Percentiles rank a stretch among this genome's conserved stretches.
phyloP scores from a whole-genome alignment of 2,888 invertebrate species.

The Agriopis aurantiaria region DNA sequence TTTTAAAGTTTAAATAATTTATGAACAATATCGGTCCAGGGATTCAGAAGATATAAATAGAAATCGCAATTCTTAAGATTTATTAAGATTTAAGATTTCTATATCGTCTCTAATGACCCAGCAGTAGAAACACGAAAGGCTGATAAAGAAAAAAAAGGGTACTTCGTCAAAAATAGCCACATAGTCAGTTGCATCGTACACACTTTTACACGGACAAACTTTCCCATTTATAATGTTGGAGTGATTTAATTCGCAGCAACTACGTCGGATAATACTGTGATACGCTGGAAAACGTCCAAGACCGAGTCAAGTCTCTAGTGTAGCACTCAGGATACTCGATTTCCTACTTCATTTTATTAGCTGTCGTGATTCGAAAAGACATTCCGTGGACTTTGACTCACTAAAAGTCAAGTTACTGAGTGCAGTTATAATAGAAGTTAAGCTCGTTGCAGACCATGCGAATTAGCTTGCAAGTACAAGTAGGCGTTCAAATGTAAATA shows the following conservation, averaged over 20 bases:
- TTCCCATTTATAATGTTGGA: background rate
- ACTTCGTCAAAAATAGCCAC: too few relatives aligned
- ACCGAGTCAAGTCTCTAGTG: conserved; percentile 17
- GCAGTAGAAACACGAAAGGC: too few relatives aligned
- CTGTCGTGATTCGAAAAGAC: conserved; percentile 13
- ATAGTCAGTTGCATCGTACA: too few relatives aligned
- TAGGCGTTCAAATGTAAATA: too few relatives aligned
- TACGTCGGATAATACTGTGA: conserved; percentile 51
- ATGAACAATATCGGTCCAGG: too few relatives aligned
- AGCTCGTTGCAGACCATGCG: background rate
- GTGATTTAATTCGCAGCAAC: conserved; percentile 56
- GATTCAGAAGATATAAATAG: too few relatives aligned
- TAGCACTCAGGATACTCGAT: conserved; percentile 14
- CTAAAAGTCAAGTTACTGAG: conserved; percentile 4
- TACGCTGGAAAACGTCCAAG: conserved; percentile 61
- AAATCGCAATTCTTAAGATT: too few relatives aligned
- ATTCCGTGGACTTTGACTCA: conserved; percentile 4
- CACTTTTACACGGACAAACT: background rate
- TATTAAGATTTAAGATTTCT: too few relatives aligned
- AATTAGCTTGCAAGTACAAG: background rate
- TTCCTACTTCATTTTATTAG: conserved; percentile 30
- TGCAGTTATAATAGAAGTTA: background rate
- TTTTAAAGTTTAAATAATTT: too few relatives aligned
- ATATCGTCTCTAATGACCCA: too few relatives aligned
- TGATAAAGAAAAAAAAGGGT: too few relatives aligned